Percentiles rank a stretch among this genome's conserved stretches.
Evolutionary conservation across 2,888 invertebrate species (phyloP).

Genomic region (Alviniconcha strummeri): DNA sequence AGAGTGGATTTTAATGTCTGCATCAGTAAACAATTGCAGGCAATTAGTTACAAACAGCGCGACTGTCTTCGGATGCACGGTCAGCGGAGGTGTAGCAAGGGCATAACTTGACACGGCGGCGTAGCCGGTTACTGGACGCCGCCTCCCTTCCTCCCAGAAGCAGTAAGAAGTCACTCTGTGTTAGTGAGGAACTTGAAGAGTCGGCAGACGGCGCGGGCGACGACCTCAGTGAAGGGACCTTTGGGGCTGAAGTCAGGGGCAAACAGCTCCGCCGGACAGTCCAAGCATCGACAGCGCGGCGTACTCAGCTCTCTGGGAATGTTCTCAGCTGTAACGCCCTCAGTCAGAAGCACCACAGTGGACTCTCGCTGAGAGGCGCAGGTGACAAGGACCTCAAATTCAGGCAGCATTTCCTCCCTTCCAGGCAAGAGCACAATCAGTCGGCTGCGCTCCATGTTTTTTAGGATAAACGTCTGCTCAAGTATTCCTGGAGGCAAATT

Average conservation of each 20-base stretch:
- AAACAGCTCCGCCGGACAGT: conserved; percentile 5
- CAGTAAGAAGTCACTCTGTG: no score
- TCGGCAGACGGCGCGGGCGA: background rate
- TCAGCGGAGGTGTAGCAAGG: no score
- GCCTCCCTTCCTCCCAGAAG: no score
- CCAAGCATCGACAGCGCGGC: background rate
- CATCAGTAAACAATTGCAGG: no score
- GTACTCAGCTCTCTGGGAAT: background rate
- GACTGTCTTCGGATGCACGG: no score
- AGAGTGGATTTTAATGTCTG: no score
- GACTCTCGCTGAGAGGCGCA: background rate
- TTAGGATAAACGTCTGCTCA: background rate
- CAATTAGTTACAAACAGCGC: no score
- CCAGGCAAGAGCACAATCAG: conserved; percentile 18
- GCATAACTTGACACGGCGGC: no score
- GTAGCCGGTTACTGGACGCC: no score
- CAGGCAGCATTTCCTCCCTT: background rate
- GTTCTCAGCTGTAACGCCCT: background rate
- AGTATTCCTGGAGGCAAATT: background rate
- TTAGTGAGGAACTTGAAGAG: conserved; percentile 6
- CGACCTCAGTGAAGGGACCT: background rate
- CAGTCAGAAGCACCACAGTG: conserved; percentile 9
- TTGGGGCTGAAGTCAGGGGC: background rate
- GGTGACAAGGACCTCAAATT: background rate
- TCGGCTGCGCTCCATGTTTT: conserved; percentile 6